Evolutionary conservation across 1,140 invertebrate species (phyloP).

Genomic region (Neuroterus valhalla): DNA sequence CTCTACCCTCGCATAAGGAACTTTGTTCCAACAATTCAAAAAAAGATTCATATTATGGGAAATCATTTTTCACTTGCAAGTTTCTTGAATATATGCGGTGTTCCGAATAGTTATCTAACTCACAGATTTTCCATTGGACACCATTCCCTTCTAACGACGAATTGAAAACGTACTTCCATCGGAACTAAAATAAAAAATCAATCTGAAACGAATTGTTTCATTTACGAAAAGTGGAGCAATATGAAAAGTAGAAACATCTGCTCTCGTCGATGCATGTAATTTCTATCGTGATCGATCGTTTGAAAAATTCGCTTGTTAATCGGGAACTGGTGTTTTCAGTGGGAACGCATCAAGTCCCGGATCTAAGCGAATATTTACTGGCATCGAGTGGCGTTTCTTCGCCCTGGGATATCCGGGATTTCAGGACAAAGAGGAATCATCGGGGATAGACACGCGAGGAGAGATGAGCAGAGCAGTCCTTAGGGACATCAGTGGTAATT

Average conservation of each 20-base stretch:
- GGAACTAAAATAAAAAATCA: background rate
- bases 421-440: conserved; percentile 14
- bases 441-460: background rate
- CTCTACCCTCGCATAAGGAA: too few species aligned
- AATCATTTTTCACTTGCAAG: too few species aligned
- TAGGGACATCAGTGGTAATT: conserved; percentile 10
- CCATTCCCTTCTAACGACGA: too few species aligned
- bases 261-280: conserved; percentile 31
- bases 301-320: background rate
- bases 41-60: too few species aligned
- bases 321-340: conserved; percentile 19
- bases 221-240: background rate
- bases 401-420: background rate
- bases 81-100: too few species aligned
- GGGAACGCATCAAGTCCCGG: conserved; percentile 31
- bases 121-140: too few species aligned
- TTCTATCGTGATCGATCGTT: conserved; percentile 19
- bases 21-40: too few species aligned
- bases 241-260: conserved; percentile 25
- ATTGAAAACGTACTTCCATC: too few species aligned
- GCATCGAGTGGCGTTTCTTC: background rate
- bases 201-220: background rate
- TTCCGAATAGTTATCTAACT: too few species aligned
- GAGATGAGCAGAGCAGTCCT: conserved; percentile 12
- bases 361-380: conserved; percentile 18